phyloP scores from a whole-genome alignment of 2,113 vertebrate genomes.

The Callithrix jacchus region DNA sequence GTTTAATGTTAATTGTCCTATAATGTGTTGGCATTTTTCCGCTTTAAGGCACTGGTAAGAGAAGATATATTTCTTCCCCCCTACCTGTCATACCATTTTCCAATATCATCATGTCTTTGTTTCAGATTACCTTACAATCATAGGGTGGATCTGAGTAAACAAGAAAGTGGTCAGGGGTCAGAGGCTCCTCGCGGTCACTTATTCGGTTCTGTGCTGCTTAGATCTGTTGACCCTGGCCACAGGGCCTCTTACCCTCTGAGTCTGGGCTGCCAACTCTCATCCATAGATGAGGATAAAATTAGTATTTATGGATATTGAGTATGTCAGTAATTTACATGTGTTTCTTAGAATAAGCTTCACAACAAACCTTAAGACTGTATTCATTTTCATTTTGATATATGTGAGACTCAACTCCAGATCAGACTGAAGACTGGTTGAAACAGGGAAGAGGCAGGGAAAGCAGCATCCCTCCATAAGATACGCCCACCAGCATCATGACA shows the following conservation, averaged over 20 bases:
- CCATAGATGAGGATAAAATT: background rate
- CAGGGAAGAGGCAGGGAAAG: too few species aligned
- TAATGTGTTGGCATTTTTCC: background rate
- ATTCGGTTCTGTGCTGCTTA: background rate
- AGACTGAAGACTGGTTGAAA: too few species aligned
- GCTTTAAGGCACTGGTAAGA: background rate
- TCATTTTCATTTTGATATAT: background rate
- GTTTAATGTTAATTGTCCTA: background rate
- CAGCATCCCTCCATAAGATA: too few species aligned
- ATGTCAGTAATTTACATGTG: background rate
- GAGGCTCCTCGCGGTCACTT: background rate
- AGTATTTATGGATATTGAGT: background rate
- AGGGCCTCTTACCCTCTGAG: accelerated
- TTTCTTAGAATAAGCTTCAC: background rate
- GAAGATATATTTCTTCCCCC: background rate
- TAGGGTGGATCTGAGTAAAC: background rate
- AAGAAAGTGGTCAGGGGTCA: background rate
- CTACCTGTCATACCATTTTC: background rate
- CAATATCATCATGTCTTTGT: background rate
- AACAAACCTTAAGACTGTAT: background rate
- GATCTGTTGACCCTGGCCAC: too few species aligned
- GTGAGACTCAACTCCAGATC: too few species aligned
- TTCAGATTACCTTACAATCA: background rate
- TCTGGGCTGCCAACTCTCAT: background rate
- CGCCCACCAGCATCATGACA: too few species aligned